phyloP scores from a whole-genome alignment of 2,888 invertebrate species.

The Vesta saturnalis region DNA sequence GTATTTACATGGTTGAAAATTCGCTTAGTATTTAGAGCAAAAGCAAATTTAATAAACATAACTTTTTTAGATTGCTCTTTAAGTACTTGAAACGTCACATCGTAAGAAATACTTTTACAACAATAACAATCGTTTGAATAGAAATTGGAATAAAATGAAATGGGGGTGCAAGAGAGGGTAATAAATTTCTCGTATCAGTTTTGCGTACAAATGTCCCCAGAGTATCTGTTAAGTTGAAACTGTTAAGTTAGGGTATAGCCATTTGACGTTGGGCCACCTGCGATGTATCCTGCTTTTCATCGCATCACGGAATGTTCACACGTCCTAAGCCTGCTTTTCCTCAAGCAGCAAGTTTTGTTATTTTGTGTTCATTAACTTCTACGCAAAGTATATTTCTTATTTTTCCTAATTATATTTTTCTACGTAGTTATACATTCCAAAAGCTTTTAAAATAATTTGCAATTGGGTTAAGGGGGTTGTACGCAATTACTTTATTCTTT shows the following conservation, averaged over 20 bases:
- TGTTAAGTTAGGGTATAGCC: constrained; percentile 35
- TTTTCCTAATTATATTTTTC: constrained; percentile 32
- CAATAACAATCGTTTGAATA: constrained; percentile 20
- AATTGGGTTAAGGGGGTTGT: constrained; percentile 8
- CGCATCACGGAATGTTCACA: constrained; percentile 37
- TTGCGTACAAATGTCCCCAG: constrained; percentile 29
- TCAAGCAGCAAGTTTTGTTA: constrained; percentile 32
- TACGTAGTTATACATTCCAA: constrained; percentile 3
- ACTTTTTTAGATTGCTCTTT: no score
- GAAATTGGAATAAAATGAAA: constrained; percentile 16
- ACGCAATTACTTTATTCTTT: constrained; percentile 13
- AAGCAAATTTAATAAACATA: no score
- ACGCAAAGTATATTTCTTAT: constrained; percentile 25
- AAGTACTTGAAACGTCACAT: no score
- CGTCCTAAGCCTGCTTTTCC: constrained; percentile 31
- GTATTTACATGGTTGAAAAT: no score
- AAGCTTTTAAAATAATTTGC: constrained; percentile 15
- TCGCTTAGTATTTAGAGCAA: no score
- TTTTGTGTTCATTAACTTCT: constrained; percentile 32
- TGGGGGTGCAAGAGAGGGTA: constrained; percentile 13
- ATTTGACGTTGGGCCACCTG: constrained; percentile 46
- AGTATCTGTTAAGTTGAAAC: constrained; percentile 31
- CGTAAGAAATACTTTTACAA: background rate
- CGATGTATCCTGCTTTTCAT: constrained; percentile 43
- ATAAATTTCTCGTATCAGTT: constrained; percentile 28